Conservation (phyloP, 2,113 vertebrate genomes). For the Neogobius melanostomus region DNA sequence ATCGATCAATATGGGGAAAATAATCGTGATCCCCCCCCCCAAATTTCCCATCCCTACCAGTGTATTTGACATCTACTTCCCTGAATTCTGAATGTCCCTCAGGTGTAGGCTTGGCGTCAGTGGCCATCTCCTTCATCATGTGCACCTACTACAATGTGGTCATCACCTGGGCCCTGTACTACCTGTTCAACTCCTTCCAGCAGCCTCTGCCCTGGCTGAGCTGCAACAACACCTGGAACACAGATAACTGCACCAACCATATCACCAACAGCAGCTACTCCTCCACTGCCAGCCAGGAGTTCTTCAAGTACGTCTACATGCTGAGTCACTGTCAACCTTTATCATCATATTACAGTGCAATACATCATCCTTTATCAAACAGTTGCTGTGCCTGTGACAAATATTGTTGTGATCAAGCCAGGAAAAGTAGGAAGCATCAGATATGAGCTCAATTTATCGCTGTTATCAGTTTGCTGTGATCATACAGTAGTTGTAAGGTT, state of each 20-base stretch:
- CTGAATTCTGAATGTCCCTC: background rate
- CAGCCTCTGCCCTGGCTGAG: constrained; percentile 71
- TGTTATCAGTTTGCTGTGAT: too few species aligned
- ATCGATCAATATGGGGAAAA: too few species aligned
- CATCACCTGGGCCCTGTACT: constrained; percentile 79
- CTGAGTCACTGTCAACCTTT: background rate
- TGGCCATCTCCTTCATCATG: constrained; percentile 81
- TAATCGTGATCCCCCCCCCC: too few species aligned
- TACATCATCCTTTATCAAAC: too few species aligned
- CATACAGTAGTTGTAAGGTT: too few species aligned
- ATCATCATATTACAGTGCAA: too few species aligned
- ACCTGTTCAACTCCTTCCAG: constrained; percentile 79
- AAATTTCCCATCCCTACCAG: too few species aligned
- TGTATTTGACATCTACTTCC: background rate
- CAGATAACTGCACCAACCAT: constrained; percentile 61
- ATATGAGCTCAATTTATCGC: too few species aligned
- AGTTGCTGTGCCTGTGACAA: too few species aligned
- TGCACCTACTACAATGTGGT: constrained; percentile 79
- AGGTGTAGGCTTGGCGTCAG: constrained; percentile 79
- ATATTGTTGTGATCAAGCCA: background rate
- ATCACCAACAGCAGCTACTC: constrained; percentile 64
- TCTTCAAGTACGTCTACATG: constrained; percentile 69
- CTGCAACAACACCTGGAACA: constrained; percentile 82
- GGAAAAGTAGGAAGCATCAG: background rate
- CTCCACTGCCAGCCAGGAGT: constrained; percentile 78